Conservation (phyloP, 2,888 invertebrate species). For the Caenorhabditis parvicauda region DNA sequence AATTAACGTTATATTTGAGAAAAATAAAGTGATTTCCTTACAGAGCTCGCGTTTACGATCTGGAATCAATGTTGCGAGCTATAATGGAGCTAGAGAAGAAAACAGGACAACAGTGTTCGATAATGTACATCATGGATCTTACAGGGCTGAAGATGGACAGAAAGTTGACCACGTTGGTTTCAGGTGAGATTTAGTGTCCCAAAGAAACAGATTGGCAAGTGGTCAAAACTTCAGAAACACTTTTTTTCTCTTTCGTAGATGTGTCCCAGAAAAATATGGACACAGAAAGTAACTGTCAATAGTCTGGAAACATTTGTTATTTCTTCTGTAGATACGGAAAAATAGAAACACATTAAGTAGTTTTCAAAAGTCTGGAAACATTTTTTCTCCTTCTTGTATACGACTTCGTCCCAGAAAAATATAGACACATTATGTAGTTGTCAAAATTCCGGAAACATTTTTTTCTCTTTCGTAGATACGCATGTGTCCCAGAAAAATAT, state of each 20-base stretch:
- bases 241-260: too few species aligned
- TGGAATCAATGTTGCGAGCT: conserved; percentile 54
- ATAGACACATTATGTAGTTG: too few species aligned
- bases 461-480: too few species aligned
- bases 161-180: conserved; percentile 38
- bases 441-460: too few species aligned
- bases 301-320: too few species aligned
- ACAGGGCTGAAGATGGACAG: conserved; percentile 53
- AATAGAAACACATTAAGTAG: too few species aligned
- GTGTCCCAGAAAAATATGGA: neutral
- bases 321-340: too few species aligned
- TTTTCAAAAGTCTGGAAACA: too few species aligned
- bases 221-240: neutral
- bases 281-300: too few species aligned
- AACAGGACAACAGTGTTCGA: conserved; percentile 55
- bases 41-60: conserved; percentile 51
- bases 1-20: neutral
- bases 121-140: conserved; percentile 60
- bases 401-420: too few species aligned
- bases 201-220: neutral
- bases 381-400: too few species aligned
- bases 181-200: conserved; percentile 21
- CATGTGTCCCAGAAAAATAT: too few species aligned
- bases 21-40: neutral
- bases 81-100: conserved; percentile 56